Evolutionary conservation across 2,888 invertebrate genomes (phyloP).

Genomic region (Agonopterix arenella): DNA sequence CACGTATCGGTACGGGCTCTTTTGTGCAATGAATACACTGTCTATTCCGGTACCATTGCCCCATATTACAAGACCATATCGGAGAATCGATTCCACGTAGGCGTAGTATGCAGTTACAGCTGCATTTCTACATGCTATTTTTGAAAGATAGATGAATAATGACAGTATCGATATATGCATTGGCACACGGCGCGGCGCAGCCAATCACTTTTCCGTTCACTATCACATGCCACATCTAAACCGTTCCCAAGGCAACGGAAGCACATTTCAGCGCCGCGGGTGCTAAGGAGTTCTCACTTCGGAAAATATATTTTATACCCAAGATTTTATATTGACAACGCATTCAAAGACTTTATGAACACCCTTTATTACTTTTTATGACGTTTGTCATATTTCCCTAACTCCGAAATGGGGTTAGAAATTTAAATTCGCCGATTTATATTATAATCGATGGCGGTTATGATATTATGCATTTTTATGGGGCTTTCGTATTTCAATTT

Average conservation of each 20-base stretch:
- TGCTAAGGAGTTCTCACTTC: conserved; percentile 26
- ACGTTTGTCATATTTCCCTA: conserved; percentile 44
- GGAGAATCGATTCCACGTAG: too few relatives aligned
- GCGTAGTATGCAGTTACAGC: too few relatives aligned
- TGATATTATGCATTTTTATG: not conserved
- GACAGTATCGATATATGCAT: too few relatives aligned
- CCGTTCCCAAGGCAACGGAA: conserved; percentile 15
- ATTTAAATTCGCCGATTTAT: conserved; percentile 65
- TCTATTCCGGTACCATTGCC: too few relatives aligned
- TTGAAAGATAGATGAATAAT: too few relatives aligned
- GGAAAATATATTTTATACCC: conserved; percentile 36
- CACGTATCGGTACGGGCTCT: too few relatives aligned
- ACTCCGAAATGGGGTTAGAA: conserved; percentile 33
- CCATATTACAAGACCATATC: too few relatives aligned
- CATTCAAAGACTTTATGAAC: conserved; percentile 31
- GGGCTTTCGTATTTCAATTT: not conserved
- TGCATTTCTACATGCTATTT: too few relatives aligned
- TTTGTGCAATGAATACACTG: too few relatives aligned
- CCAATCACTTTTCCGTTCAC: not conserved
- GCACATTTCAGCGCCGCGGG: conserved; percentile 35
- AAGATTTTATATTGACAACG: conserved; percentile 48
- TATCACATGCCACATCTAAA: conserved; percentile 12
- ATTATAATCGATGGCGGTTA: conserved; percentile 56
- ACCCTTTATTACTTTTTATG: conserved; percentile 40
- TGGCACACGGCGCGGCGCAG: not conserved